Evolutionary conservation across 2,888 invertebrate genomes (phyloP).

Genomic region (Gasteruption jaculator): DNA sequence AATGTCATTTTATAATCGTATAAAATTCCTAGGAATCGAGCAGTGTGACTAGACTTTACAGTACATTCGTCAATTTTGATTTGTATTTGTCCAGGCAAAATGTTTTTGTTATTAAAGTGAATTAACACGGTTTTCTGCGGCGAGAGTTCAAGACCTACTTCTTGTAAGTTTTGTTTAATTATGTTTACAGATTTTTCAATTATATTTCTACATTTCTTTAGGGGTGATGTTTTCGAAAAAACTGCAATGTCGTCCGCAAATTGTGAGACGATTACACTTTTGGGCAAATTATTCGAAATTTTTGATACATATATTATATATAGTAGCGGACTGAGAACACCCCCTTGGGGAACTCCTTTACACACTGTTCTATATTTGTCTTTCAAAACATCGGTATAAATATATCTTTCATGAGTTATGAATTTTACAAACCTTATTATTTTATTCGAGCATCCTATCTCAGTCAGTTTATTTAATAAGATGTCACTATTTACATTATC

Average conservation of each 20-base stretch:
- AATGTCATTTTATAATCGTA: slow-evolving; percentile 7
- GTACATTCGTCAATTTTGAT: neutral
- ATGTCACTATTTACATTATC: slow-evolving; percentile 21
- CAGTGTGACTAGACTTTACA: neutral
- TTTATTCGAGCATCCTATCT: slow-evolving; percentile 9
- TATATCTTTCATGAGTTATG: slow-evolving; percentile 6
- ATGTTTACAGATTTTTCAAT: neutral
- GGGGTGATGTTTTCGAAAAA: neutral
- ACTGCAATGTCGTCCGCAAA: slow-evolving; percentile 11
- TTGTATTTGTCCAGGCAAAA: neutral
- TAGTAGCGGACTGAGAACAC: slow-evolving; percentile 19
- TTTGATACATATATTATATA: slow-evolving; percentile 15
- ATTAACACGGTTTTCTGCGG: slow-evolving; percentile 1
- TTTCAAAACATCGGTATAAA: too few species aligned
- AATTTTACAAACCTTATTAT: slow-evolving; percentile 12
- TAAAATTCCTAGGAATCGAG: slow-evolving; percentile 1
- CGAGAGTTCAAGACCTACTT: neutral
- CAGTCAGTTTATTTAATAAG: slow-evolving; percentile 13
- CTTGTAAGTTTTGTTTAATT: neutral
- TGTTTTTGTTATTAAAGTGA: slow-evolving; percentile 7
- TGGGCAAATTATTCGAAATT: slow-evolving; percentile 2
- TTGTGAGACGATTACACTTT: slow-evolving; percentile 5
- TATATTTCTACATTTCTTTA: neutral
- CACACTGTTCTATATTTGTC: too few species aligned
- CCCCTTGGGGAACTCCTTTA: slow-evolving; percentile 22